Conservation (phyloP, 2,888 invertebrate species). For the Chironomus tentans region DNA sequence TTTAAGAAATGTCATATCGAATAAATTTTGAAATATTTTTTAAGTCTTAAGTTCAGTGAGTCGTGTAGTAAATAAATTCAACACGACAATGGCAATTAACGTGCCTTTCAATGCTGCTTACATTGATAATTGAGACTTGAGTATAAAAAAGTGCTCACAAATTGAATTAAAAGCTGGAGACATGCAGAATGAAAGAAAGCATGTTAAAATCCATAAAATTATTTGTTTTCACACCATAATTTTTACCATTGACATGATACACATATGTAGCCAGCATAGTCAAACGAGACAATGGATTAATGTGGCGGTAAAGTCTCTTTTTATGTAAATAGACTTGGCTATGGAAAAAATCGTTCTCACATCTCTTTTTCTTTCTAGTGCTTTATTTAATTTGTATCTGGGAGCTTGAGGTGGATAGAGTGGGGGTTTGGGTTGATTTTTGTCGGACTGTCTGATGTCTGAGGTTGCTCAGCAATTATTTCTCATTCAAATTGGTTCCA, state of each 20-base stretch:
- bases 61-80: background rate
- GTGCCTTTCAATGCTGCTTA: background rate
- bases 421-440: no score
- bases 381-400: no score
- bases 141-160: conserved; percentile 52
- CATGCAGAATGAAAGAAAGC: conserved; percentile 51
- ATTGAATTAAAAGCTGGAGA: conserved; percentile 85
- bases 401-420: no score
- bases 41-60: background rate
- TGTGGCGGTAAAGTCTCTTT: background rate
- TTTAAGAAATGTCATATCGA: background rate
- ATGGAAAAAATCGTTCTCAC: background rate
- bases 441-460: no score
- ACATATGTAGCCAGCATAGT: background rate
- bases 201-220: conserved; percentile 14
- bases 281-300: background rate
- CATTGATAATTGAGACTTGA: background rate
- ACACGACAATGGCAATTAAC: background rate
- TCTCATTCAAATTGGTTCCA: no score
- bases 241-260: conserved; percentile 3
- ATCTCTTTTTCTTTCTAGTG: background rate
- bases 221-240: conserved; percentile 23
- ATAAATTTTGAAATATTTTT: background rate
- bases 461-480: no score
- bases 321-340: background rate